phyloP scores from a whole-genome alignment of 2,113 vertebrate genomes.

The Hypanus sabinus region DNA sequence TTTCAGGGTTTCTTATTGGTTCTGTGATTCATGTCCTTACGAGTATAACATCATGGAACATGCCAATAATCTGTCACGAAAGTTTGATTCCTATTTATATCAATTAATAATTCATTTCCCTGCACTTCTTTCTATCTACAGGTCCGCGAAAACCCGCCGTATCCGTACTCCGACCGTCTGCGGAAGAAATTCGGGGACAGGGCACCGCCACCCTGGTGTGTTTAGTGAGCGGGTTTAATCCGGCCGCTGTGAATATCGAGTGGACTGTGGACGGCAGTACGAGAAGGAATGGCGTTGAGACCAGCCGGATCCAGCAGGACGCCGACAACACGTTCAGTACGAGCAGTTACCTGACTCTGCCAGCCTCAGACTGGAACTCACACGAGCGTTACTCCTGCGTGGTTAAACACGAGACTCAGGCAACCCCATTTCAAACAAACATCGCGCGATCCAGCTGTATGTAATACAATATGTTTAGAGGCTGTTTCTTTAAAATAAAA shows the following conservation, averaged over 20 bases:
- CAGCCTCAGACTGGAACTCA: neutral
- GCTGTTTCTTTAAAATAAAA: no score
- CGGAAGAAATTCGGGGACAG: neutral
- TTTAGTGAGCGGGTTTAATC: constrained; percentile 30
- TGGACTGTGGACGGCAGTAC: constrained; percentile 13
- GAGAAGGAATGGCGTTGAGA: neutral
- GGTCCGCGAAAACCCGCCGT: neutral
- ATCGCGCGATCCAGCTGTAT: neutral
- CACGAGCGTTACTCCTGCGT: constrained; percentile 41
- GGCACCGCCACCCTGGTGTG: constrained; percentile 22
- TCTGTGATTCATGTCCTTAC: no score
- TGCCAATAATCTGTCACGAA: no score
- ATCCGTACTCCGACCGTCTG: neutral
- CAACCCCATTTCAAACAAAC: neutral
- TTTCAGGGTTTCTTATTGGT: no score
- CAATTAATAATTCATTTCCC: neutral
- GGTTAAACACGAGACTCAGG: constrained; percentile 39
- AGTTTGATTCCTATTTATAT: no score
- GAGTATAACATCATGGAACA: no score
- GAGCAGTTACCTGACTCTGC: neutral
- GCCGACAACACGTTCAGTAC: no score
- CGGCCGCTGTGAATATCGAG: neutral
- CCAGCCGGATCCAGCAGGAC: neutral
- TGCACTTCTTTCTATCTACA: neutral
- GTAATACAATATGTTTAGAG: neutral